A percentile compares a stretch with the other conserved stretches of the same genome.
These are phyloP conservation scores for Formica exsecta DNA, from an alignment of 1,140 invertebrate species.

Conservation along the genomic window DNA sequence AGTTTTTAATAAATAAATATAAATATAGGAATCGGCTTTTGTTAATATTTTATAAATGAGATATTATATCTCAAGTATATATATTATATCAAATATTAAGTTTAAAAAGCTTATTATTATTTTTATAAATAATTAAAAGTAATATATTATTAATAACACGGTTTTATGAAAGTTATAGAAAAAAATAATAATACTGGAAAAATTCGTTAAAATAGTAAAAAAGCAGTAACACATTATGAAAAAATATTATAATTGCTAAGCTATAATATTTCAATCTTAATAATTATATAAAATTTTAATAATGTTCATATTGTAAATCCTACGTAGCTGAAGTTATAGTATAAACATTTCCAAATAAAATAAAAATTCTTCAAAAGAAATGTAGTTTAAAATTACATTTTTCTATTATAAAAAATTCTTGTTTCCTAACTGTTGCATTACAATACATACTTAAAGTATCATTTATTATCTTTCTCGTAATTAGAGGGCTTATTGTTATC, in stretches of 20 bases:
- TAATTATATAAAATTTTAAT: not conserved
- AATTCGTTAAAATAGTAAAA: not conserved
- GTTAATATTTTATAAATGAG: not conserved
- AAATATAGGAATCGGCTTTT: not conserved
- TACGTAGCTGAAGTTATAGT: not conserved
- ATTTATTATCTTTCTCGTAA: slow-evolving; percentile 59
- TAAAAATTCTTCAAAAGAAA: not conserved
- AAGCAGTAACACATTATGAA: not conserved
- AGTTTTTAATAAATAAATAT: not conserved
- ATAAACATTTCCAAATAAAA: not conserved
- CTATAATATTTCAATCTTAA: not conserved
- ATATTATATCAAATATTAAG: not conserved
- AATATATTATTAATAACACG: too few species aligned
- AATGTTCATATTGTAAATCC: not conserved
- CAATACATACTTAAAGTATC: not conserved
- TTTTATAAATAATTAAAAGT: slow-evolving; percentile 1
- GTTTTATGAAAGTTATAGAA: not conserved
- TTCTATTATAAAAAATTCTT: not conserved
- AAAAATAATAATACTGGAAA: too few species aligned
- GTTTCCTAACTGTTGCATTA: not conserved
- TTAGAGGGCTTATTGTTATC: slow-evolving; percentile 75
- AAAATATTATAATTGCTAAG: not conserved
- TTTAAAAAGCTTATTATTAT: not conserved
- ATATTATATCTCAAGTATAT: not conserved
- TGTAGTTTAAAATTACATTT: slow-evolving; percentile 4